phyloP scores from a whole-genome alignment of 2,888 invertebrate genomes.

The Nomada lathburiana region DNA sequence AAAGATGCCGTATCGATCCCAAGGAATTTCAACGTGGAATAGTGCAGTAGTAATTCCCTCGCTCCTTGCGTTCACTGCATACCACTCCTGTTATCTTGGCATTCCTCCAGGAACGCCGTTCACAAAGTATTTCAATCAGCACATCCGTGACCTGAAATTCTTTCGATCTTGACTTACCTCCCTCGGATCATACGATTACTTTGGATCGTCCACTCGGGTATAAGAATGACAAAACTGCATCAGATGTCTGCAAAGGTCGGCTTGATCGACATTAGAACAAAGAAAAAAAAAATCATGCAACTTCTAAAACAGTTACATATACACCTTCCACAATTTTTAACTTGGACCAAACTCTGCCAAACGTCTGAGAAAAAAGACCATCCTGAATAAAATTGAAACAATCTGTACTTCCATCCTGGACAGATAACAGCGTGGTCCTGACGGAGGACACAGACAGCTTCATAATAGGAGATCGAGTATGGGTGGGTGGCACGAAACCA shows the following conservation, averaged over 20 bases:
- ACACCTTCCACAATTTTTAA: too few species aligned
- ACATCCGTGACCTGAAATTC: slow-evolving; percentile 10
- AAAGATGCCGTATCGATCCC: neutral
- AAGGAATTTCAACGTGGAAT: neutral
- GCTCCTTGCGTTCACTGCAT: neutral
- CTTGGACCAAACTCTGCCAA: too few species aligned
- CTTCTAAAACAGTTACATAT: too few species aligned
- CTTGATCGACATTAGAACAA: too few species aligned
- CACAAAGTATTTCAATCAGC: slow-evolving; percentile 6
- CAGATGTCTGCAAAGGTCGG: neutral
- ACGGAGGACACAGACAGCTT: slow-evolving; percentile 97
- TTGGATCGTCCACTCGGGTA: neutral
- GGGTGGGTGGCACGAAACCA: slow-evolving; percentile 96
- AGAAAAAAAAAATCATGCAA: too few species aligned
- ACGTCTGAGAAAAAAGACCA: too few species aligned
- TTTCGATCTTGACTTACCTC: neutral
- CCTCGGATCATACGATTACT: neutral
- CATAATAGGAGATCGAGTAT: slow-evolving; percentile 97
- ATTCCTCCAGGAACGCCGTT: slow-evolving; percentile 2
- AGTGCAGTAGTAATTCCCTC: neutral
- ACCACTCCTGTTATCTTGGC: slow-evolving; percentile 10
- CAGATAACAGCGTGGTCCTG: slow-evolving; percentile 93
- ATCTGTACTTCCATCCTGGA: slow-evolving; percentile 73
- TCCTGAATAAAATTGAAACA: too few species aligned
- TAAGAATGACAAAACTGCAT: slow-evolving; percentile 6